Conservation (phyloP, 2,797 vertebrate species). For the Mionectes olivaceus region DNA sequence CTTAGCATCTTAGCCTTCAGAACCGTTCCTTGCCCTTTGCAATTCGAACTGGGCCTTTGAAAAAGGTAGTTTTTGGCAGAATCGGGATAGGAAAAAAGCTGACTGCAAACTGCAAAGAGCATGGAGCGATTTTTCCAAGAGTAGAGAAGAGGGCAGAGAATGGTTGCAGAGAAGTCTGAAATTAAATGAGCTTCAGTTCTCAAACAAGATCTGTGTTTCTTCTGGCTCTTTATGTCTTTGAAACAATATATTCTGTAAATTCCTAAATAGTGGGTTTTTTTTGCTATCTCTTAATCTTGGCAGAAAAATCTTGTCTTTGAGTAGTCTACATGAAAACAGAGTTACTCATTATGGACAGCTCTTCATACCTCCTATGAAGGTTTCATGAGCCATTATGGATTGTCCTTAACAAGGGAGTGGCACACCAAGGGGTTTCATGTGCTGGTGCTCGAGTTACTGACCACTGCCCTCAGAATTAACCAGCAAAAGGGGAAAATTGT, state of each 20-base stretch:
- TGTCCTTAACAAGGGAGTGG: accelerated
- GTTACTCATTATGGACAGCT: background rate
- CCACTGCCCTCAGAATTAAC: background rate
- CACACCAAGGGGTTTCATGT: background rate
- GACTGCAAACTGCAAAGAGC: background rate
- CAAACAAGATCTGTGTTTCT: background rate
- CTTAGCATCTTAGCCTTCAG: background rate
- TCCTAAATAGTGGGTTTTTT: background rate
- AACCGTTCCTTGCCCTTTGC: background rate
- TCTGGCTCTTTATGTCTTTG: background rate
- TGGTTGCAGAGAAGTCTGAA: background rate
- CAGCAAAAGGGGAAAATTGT: background rate
- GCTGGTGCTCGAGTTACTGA: background rate
- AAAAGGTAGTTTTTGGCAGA: background rate
- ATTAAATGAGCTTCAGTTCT: background rate
- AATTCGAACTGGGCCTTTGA: background rate
- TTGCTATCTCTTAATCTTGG: slow-evolving; percentile 7
- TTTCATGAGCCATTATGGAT: background rate
- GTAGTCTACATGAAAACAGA: background rate
- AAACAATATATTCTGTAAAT: background rate
- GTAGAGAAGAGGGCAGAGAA: background rate
- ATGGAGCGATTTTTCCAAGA: background rate
- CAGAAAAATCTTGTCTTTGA: background rate
- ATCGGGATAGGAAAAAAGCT: background rate
- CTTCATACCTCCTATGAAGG: background rate